phyloP scores from a whole-genome alignment of 2,888 invertebrate species.

The Lochmaea capreae region DNA sequence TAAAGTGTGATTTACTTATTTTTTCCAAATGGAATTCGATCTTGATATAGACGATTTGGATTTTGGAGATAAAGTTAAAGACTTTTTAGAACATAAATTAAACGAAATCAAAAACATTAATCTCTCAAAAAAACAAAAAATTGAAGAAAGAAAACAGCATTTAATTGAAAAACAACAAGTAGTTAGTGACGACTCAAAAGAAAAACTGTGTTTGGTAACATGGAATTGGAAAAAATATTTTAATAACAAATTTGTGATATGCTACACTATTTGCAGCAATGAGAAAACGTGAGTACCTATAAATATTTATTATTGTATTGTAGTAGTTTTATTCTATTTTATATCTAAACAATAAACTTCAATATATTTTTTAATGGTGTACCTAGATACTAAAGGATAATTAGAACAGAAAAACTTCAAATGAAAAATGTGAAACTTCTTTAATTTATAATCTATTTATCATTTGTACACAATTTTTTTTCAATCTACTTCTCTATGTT shows the following conservation, averaged over 20 bases:
- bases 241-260: slow-evolving; percentile 53
- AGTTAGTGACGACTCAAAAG: not conserved
- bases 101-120: slow-evolving; percentile 47
- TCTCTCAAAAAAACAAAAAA: slow-evolving; percentile 40
- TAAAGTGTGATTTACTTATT: too few species aligned
- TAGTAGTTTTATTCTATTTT: too few species aligned
- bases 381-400: too few species aligned
- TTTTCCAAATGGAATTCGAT: slow-evolving; percentile 28
- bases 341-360: too few species aligned
- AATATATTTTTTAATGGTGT: too few species aligned
- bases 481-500: too few species aligned
- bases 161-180: slow-evolving; percentile 23
- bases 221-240: slow-evolving; percentile 52
- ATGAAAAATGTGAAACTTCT: too few species aligned
- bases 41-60: slow-evolving; percentile 53
- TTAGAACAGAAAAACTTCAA: too few species aligned
- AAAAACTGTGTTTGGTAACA: slow-evolving; percentile 28
- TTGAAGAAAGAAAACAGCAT: slow-evolving; percentile 41
- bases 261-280: slow-evolving; percentile 51
- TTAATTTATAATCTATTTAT: too few species aligned
- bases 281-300: slow-evolving; percentile 45
- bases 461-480: too few species aligned
- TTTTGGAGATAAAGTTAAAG: slow-evolving; percentile 50
- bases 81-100: slow-evolving; percentile 50
- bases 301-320: too few species aligned